Percentiles rank a stretch among this genome's conserved stretches.
Evolutionary conservation across 2,888 invertebrate species (phyloP).

Genomic region (Dione vanillae): DNA sequence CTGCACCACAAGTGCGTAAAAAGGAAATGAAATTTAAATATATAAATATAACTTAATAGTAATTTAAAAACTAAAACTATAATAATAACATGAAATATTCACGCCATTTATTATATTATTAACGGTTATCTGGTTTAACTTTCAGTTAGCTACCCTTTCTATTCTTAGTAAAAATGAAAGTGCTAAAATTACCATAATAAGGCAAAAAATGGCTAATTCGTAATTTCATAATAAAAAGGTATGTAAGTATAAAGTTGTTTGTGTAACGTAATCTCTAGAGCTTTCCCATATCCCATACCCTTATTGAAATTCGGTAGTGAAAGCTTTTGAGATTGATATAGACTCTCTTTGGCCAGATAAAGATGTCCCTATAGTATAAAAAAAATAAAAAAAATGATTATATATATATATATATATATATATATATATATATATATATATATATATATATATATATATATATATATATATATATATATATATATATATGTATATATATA

Average conservation of each 20-base stretch:
- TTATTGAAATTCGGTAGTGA: constrained; percentile 17
- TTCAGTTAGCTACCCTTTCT: constrained; percentile 4
- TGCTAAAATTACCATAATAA: background rate
- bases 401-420: too few relatives aligned
- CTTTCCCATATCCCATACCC: constrained; percentile 12
- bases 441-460: too few relatives aligned
- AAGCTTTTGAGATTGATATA: background rate
- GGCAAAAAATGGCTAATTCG: constrained; percentile 4
- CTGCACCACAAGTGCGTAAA: too few relatives aligned
- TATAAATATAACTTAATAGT: too few relatives aligned
- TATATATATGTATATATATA: too few relatives aligned
- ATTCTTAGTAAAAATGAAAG: constrained; percentile 14
- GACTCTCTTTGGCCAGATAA: background rate
- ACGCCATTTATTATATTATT: background rate
- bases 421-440: too few relatives aligned
- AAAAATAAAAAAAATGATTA: background rate
- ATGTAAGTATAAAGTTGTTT: background rate
- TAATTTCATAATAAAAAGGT: constrained; percentile 5
- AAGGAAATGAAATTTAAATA: too few relatives aligned
- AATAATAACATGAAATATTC: background rate
- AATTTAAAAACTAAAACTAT: too few relatives aligned
- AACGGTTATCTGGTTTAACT: constrained; percentile 2
- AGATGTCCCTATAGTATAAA: background rate
- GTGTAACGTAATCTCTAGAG: background rate
- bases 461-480: too few relatives aligned